Base-by-base conservation (phyloP, 2,888 invertebrate genomes). In the Pherbina coryleti region DNA sequence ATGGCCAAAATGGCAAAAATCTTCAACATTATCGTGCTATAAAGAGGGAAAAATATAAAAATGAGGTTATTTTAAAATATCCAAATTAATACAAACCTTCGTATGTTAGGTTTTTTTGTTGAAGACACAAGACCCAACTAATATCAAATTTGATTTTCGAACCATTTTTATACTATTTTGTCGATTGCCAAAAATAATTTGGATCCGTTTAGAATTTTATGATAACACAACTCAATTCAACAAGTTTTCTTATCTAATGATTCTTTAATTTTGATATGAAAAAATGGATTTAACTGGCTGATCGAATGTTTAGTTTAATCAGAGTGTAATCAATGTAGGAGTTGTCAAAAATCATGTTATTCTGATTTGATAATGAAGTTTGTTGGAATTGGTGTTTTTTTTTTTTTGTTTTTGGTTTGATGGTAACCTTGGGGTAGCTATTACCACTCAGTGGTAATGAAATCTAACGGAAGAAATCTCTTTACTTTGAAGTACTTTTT, bases 21-120 rank as follows among this genome's bases (percentile, higher is more conserved):
- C 80, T 85, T 86, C 0, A 83, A 79, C 86, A 86, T 84, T 71
- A 78, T 81, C 14, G 72, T 64, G 31, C 37, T 14, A 31, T 8
- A 31, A 9, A 60, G 19, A 11, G 14, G 25, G 2, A 14, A 1
- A 60, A 7, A 22, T 25, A 14, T 11, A 5, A 22, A 22, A 14
- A 19, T 67, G 5, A 4, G 37, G 2, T 44, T 44, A 44, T 44
- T 11, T 11, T 31, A 3, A 66, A 66, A n/a, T 60, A 22, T 9
- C 7, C 9, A 64, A 2, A 9, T 8, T 4, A 9, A 34, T 44
- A 19, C 9, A 34, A 14, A 62, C 31, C 7, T 34, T 34, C 5
- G 31, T 0, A 14, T 14, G 69, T 31, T 49, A 51, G 51, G 69
- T 22, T 14, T 22, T 14, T 51, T 17, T 11, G 49, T 51, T 69